Percentiles rank a stretch among this genome's conserved stretches.
These are phyloP conservation scores for Phrynosoma blainvillii DNA, from an alignment of 2,113 vertebrate species.

Conservation along the genomic window DNA sequence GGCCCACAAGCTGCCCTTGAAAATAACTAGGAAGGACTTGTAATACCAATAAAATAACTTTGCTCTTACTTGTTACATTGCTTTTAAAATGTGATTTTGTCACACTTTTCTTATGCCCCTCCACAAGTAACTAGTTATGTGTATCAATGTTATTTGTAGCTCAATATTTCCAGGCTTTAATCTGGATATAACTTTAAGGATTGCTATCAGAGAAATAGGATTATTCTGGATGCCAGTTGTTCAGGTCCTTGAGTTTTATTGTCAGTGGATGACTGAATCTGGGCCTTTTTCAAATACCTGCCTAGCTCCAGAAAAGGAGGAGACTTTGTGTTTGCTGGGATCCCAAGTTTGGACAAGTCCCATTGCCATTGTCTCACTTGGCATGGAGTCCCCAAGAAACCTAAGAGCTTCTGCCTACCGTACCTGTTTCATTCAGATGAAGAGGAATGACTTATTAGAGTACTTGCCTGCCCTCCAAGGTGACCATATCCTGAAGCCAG, in stretches of 20 bases:
- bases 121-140: too few relatives aligned
- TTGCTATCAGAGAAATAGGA: neutral
- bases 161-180: too few relatives aligned
- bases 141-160: too few relatives aligned
- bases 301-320: too few relatives aligned
- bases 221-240: neutral
- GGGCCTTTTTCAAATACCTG: neutral
- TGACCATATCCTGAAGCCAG: neutral
- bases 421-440: neutral
- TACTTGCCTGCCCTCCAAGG: neutral
- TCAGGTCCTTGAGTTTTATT: neutral
- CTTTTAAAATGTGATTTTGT: too few relatives aligned
- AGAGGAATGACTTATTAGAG: neutral
- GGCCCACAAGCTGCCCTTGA: too few relatives aligned
- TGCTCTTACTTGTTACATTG: too few relatives aligned
- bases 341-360: neutral
- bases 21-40: too few relatives aligned
- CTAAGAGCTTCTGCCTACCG: too few relatives aligned
- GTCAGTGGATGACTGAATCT: neutral
- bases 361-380: neutral
- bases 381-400: neutral
- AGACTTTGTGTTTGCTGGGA: neutral
- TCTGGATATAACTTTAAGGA: neutral
- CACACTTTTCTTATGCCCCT: too few relatives aligned
- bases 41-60: too few relatives aligned